Conservation (phyloP, 1,140 invertebrate species). For the Daktulosphaira vitifoliae region DNA sequence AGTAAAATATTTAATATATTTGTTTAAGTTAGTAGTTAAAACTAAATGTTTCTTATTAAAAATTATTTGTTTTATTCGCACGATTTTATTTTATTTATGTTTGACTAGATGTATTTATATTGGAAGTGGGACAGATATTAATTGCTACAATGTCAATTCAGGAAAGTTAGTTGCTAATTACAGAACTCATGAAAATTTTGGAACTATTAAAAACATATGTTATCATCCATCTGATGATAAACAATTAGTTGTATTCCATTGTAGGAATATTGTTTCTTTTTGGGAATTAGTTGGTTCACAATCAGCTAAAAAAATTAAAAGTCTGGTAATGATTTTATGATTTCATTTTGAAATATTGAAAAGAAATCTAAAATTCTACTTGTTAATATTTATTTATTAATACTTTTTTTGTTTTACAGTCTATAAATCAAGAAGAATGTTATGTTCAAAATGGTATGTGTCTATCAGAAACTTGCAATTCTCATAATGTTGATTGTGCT, state of each 20-base stretch:
- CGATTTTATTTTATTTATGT: no score
- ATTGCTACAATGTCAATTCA: slow-evolving; percentile 51
- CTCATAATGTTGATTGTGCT: neutral
- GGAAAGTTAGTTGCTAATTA: slow-evolving; percentile 47
- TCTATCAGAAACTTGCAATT: neutral
- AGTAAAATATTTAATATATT: slow-evolving; percentile 41
- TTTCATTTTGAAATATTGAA: neutral
- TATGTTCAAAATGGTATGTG: neutral
- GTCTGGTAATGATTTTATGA: neutral
- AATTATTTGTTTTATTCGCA: no score
- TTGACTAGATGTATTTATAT: slow-evolving; percentile 50
- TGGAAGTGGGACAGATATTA: slow-evolving; percentile 48
- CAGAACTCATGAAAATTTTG: slow-evolving; percentile 43
- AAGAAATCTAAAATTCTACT: no score
- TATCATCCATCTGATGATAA: slow-evolving; percentile 39
- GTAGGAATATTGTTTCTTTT: slow-evolving; percentile 27
- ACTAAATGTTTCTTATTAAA: no score
- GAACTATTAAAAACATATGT: slow-evolving; percentile 42
- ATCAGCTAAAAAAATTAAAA: slow-evolving; percentile 5
- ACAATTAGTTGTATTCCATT: slow-evolving; percentile 26
- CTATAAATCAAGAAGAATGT: slow-evolving; percentile 3
- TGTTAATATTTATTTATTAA: neutral
- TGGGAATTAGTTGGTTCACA: slow-evolving; percentile 32
- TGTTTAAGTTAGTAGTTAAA: no score
- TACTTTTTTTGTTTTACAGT: neutral